Evolutionary conservation across 2,888 invertebrate genomes (phyloP).

Genomic region (Platycnemis pennipes): DNA sequence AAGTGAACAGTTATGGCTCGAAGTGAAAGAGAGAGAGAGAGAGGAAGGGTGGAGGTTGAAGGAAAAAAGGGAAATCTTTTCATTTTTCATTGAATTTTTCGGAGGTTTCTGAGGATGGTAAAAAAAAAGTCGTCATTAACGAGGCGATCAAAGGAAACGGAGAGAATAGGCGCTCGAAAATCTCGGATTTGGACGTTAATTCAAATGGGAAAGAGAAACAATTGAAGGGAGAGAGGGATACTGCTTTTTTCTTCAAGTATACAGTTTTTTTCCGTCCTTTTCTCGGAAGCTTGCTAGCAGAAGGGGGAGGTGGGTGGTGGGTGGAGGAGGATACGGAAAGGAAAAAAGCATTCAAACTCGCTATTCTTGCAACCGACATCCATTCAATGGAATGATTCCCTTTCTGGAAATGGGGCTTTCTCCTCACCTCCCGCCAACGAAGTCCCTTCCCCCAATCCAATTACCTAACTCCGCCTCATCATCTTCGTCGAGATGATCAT

Average conservation of each 20-base stretch:
- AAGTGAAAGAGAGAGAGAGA: conserved; percentile 48
- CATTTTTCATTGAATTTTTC: conserved; percentile 19
- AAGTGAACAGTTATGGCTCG: conserved; percentile 26
- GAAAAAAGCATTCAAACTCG: conserved; percentile 30
- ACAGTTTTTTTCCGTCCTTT: neutral
- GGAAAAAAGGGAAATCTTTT: conserved; percentile 68
- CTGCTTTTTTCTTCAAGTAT: neutral
- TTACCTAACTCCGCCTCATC: conserved; percentile 31
- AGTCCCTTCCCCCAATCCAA: neutral
- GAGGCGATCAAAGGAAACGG: conserved; percentile 42
- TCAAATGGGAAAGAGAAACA: conserved; percentile 30
- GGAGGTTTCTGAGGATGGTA: conserved; percentile 10
- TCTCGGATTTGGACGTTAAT: conserved; percentile 34
- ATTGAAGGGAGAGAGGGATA: neutral
- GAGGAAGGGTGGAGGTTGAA: conserved; percentile 56
- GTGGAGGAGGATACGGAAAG: conserved; percentile 30
- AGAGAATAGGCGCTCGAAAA: conserved; percentile 13
- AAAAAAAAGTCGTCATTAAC: conserved; percentile 46
- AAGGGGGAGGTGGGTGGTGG: neutral
- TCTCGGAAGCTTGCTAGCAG: neutral
- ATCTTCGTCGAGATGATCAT: conserved; percentile 38
- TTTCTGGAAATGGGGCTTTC: conserved; percentile 21
- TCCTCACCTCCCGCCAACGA: neutral
- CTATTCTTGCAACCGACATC: conserved; percentile 37
- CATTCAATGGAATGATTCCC: conserved; percentile 19